phyloP scores from a whole-genome alignment of 2,113 vertebrate species.

The Hepsetus odoe region DNA sequence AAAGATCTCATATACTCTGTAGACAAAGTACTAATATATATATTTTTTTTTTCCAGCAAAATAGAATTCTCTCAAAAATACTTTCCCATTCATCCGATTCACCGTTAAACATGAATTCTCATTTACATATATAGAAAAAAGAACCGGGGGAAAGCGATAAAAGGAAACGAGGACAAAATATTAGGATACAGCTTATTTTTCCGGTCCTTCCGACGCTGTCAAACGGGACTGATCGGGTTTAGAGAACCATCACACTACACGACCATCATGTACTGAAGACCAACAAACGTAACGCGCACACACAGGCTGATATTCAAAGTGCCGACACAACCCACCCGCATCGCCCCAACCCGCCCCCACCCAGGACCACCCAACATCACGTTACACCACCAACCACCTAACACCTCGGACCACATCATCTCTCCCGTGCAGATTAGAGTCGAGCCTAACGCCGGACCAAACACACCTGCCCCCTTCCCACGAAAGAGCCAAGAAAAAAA shows the following conservation, averaged over 20 bases:
- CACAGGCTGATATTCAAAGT: constrained; percentile 35
- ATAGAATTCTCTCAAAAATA: constrained; percentile 99
- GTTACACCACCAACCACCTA: constrained; percentile 76
- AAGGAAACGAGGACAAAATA: constrained; percentile 84
- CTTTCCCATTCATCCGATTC: constrained; percentile 97
- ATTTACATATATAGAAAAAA: constrained; percentile 67
- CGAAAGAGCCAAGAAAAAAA: constrained; percentile 36
- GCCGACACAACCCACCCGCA: neutral
- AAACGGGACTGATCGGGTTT: constrained; percentile 47
- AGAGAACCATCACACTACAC: constrained; percentile 25
- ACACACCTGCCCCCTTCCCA: constrained; percentile 63
- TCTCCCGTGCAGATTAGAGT: constrained; percentile 93
- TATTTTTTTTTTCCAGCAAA: constrained; percentile 88
- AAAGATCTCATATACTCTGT: constrained; percentile 85
- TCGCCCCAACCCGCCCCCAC: neutral
- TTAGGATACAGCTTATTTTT: constrained; percentile 59
- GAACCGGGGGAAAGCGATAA: constrained; percentile 74
- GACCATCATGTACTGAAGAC: constrained; percentile 2
- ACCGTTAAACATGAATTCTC: constrained; percentile 83
- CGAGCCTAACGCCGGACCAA: constrained; percentile 70
- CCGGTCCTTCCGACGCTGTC: constrained; percentile 61
- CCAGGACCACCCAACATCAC: constrained; percentile 57
- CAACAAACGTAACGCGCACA: constrained; percentile 3
- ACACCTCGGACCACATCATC: constrained; percentile 88
- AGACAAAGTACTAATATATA: constrained; percentile 99